phyloP scores from a whole-genome alignment of 2,797 vertebrate genomes.

The Rhincodon typus region DNA sequence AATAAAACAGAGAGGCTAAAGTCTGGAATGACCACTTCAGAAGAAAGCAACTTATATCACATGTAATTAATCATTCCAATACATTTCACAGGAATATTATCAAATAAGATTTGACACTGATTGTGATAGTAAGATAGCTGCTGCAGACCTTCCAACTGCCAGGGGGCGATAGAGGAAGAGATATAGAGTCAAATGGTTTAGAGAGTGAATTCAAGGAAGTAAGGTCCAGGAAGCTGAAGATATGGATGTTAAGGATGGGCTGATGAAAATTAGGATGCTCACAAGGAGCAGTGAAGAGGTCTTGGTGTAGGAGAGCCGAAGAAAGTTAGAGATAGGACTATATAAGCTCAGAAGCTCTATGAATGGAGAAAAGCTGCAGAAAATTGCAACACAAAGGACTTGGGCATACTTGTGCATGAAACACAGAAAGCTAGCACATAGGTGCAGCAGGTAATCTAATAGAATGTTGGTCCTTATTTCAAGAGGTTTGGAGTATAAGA shows the following conservation, averaged over 20 bases:
- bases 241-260: neutral
- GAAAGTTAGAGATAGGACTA: neutral
- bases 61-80: neutral
- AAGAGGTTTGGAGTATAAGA: no score
- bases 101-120: neutral
- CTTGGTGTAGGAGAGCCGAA: neutral
- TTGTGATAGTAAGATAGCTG: neutral
- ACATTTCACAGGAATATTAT: neutral
- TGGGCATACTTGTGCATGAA: no score
- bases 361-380: no score
- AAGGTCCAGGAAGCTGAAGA: neutral
- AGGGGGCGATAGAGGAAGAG: no score
- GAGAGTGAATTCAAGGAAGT: neutral
- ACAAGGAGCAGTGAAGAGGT: neutral
- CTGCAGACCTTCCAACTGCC: no score
- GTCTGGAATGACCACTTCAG: neutral
- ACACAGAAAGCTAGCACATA: no score
- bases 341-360: no score
- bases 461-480: no score
- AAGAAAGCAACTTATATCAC: neutral
- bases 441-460: no score
- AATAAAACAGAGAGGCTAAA: neutral
- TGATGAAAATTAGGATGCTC: neutral
- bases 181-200: neutral
- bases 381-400: no score